Conservation (phyloP, 2,888 invertebrate species). For the Chymomyza fuscimana region DNA sequence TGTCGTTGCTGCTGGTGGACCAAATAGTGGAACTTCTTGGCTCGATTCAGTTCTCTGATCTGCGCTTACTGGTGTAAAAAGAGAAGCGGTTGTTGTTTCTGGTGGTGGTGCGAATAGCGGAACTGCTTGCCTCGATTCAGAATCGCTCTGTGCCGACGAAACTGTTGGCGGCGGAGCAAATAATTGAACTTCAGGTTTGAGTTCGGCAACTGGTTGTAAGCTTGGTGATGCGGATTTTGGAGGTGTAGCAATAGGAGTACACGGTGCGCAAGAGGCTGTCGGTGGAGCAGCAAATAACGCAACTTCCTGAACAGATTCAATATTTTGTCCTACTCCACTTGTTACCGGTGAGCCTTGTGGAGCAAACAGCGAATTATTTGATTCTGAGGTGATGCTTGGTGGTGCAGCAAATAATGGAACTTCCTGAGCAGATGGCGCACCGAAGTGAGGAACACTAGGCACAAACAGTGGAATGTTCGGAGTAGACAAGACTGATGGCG, state of each 20-base stretch:
- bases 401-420: neutral
- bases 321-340: too few species aligned
- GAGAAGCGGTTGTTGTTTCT: neutral
- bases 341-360: neutral
- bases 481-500: neutral
- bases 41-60: slow-evolving; percentile 12
- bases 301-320: neutral
- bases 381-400: neutral
- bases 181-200: neutral
- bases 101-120: slow-evolving; percentile 11
- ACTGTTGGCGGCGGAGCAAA: neutral
- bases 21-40: slow-evolving; percentile 7
- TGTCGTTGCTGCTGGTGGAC: slow-evolving; percentile 9
- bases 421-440: slow-evolving; percentile 19
- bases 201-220: neutral
- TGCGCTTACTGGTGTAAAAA: neutral
- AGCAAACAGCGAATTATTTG: neutral
- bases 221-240: neutral
- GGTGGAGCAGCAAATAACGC: slow-evolving; percentile 19
- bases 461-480: slow-evolving; percentile 27
- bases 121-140: neutral
- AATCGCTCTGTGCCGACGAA: too few species aligned
- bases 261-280: too few species aligned
- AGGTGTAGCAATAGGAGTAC: too few species aligned
- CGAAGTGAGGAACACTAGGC: slow-evolving; percentile 14